A percentile compares a stretch with the other conserved stretches of the same genome.
These are phyloP conservation scores for Notolepis coatsorum DNA, from an alignment of 2,797 vertebrate species.

Conservation along the genomic window DNA sequence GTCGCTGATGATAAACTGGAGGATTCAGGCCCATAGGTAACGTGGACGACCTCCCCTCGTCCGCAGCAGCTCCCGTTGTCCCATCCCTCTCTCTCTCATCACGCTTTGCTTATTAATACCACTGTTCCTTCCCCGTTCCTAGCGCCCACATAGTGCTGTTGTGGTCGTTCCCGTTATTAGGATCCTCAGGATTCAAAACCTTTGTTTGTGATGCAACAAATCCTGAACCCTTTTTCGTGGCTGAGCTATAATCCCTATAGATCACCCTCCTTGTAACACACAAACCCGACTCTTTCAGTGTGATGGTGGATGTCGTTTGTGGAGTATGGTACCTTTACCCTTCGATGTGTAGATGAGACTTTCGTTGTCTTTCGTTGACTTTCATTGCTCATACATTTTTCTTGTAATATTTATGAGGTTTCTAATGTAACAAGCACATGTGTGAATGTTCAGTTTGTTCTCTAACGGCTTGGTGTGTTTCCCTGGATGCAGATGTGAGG, in stretches of 20 bases:
- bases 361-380: neutral
- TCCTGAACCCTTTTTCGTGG: neutral
- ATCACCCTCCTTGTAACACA: slow-evolving; percentile 13
- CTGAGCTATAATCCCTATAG: slow-evolving; percentile 27
- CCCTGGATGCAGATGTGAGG: slow-evolving; percentile 80
- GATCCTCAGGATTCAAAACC: neutral
- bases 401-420: neutral
- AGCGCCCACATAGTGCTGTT: neutral
- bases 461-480: neutral
- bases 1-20: slow-evolving; percentile 58
- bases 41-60: slow-evolving; percentile 24
- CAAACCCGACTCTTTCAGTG: neutral
- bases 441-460: neutral
- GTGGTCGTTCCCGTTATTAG: slow-evolving; percentile 5
- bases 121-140: neutral
- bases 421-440: neutral
- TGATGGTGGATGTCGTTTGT: neutral
- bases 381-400: neutral
- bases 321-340: neutral
- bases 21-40: slow-evolving; percentile 79
- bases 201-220: neutral
- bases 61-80: slow-evolving; percentile 16
- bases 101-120: slow-evolving; percentile 16
- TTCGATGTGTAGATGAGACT: neutral
- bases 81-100: slow-evolving; percentile 34